Evolutionary conservation across 2,113 vertebrate genomes (phyloP).

Genomic region (Cranoglanis bouderius): DNA sequence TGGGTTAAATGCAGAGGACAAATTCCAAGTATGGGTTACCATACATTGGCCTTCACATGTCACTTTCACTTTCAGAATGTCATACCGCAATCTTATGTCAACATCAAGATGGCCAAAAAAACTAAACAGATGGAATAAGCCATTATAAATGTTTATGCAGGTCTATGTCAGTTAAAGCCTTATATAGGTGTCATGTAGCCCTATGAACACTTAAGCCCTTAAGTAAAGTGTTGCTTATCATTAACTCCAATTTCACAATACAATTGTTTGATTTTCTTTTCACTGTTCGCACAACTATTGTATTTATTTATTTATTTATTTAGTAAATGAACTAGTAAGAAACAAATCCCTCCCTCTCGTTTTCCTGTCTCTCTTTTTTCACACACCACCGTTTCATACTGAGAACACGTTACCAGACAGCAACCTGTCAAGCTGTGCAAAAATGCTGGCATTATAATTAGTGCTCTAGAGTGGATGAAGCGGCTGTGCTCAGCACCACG

Average conservation of each 20-base stretch:
- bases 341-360: background rate
- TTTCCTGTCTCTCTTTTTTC: background rate
- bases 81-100: background rate
- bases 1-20: too few relatives aligned
- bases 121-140: background rate
- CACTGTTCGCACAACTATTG: background rate
- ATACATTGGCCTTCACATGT: too few relatives aligned
- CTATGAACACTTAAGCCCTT: background rate
- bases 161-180: background rate
- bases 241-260: background rate
- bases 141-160: background rate
- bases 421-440: slow-evolving; percentile 59
- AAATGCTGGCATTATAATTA: slow-evolving; percentile 68
- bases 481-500: slow-evolving; percentile 66
- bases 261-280: background rate
- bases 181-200: background rate
- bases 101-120: background rate
- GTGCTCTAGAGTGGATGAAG: slow-evolving; percentile 57
- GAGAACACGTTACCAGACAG: slow-evolving; percentile 69
- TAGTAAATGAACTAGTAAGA: background rate
- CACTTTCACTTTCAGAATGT: too few relatives aligned
- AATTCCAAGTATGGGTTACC: too few relatives aligned
- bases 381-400: background rate
- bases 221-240: background rate
- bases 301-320: background rate